Evolutionary conservation across 2,113 vertebrate species (phyloP), one percentile per base, ranked within the genome.

Genomic region (Emydocephalus ijimae): DNA sequence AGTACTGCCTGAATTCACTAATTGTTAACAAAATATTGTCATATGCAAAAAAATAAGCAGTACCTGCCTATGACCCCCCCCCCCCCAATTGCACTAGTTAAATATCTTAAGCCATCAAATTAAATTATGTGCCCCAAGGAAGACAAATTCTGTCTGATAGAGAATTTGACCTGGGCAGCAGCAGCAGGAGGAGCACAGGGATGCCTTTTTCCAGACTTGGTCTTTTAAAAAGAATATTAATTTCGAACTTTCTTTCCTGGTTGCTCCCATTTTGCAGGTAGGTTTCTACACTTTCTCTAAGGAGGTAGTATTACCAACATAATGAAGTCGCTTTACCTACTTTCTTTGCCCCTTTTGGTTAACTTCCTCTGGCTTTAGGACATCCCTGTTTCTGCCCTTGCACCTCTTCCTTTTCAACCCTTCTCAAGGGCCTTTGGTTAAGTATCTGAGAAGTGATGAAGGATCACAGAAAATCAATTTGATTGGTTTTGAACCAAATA

Each of bases 11-110:
- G 48, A 48, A 57, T 89, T 1, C 26, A 45, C 39, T 3, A 7
- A 29, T 23, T 48, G 11, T 43, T 43, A 0, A 34, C 87, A 88
- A 85, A 91, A 45, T 91, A 3, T 0, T 64, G 91, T 90, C 93
- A 92, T 93, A 52, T 92, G 89, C 88, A 94, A 91, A 94, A 56
- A 92, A 89, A 5, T 5, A 5, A 64, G 29, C 43, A 54, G 91
- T 3, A 0, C 87, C 92, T 89, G 94, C 89, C 87, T 91, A 69
- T 74, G 93, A 59, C 89, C 10, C 11, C 50, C 10, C 50, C 50
- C 50, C 88, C 50, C 11, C 50, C 11, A 23, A 93, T 92, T 2
- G 3, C 24, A 18, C 43, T n/a, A 26, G 23, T 69, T 57, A 69
- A n/a, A 93, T 85, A 11, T 50, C 12, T 61, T 57, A 81, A 91